Percentiles rank a stretch among this genome's conserved stretches.
These are phyloP conservation scores for Drosophila macrospina DNA, from an alignment of 2,888 invertebrate genomes.

Conservation along the genomic window DNA sequence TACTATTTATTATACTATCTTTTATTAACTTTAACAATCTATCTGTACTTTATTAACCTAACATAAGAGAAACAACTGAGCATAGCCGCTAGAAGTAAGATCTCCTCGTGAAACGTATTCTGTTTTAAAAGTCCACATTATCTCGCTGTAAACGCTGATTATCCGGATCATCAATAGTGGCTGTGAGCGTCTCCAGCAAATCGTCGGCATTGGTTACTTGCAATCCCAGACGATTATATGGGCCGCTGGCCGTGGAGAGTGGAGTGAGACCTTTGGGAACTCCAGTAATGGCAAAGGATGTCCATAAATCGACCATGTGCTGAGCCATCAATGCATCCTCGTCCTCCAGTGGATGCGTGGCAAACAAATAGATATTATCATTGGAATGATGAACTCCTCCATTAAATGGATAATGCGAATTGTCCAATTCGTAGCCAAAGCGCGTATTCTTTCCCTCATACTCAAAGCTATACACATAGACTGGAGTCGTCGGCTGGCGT, in stretches of 20 bases:
- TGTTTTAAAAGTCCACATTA: slow-evolving; percentile 59
- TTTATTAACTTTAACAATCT: too few species aligned
- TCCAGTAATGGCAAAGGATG: slow-evolving; percentile 84
- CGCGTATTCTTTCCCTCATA: slow-evolving; percentile 85
- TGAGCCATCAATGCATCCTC: slow-evolving; percentile 84
- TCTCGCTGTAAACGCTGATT: slow-evolving; percentile 67
- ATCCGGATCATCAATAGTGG: slow-evolving; percentile 79
- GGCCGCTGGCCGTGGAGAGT: slow-evolving; percentile 78
- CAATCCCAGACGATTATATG: slow-evolving; percentile 83
- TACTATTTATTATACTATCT: too few species aligned
- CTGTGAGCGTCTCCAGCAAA: slow-evolving; percentile 76
- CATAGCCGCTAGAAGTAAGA: not conserved
- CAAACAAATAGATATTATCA: slow-evolving; percentile 88
- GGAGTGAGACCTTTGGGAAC: slow-evolving; percentile 64
- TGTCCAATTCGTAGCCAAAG: slow-evolving; percentile 85
- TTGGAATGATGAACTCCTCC: slow-evolving; percentile 87
- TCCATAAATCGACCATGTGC: slow-evolving; percentile 86
- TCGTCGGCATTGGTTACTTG: slow-evolving; percentile 62
- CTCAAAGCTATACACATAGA: slow-evolving; percentile 86
- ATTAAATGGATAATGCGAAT: slow-evolving; percentile 85
- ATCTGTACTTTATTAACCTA: too few species aligned
- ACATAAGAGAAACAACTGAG: not conserved
- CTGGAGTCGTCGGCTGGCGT: slow-evolving; percentile 71
- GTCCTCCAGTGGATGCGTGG: slow-evolving; percentile 80
- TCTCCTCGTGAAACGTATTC: not conserved